Evolutionary conservation across 2,113 vertebrate species (phyloP).

Genomic region (Cottus gobio): DNA sequence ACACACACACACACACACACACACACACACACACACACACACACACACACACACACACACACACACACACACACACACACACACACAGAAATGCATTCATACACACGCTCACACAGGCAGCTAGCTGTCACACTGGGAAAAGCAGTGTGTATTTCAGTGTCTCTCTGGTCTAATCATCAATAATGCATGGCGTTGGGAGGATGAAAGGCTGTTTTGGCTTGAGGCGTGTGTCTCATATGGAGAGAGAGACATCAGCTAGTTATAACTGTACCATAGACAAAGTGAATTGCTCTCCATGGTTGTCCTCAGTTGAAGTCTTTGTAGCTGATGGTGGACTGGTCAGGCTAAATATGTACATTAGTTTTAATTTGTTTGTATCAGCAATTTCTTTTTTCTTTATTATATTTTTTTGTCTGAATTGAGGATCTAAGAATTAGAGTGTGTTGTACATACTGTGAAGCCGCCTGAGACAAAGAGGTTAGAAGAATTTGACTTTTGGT

Average conservation of each 20-base stretch:
- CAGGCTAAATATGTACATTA: neutral
- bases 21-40: conserved; percentile 1
- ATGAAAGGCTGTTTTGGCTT: conserved; percentile 83
- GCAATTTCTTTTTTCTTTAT: neutral
- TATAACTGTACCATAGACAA: conserved; percentile 66
- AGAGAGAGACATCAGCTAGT: conserved; percentile 74
- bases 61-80: neutral
- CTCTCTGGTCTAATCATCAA: conserved; percentile 78
- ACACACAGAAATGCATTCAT: conserved; percentile 4
- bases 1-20: conserved; percentile 10
- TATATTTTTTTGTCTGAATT: neutral
- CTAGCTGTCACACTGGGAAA: conserved; percentile 65
- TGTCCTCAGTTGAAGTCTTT: conserved; percentile 32
- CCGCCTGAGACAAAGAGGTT: neutral
- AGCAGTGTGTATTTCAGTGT: conserved; percentile 71
- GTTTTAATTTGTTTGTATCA: neutral
- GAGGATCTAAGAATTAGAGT: neutral
- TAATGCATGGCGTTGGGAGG: conserved; percentile 78
- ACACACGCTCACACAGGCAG: conserved; percentile 38
- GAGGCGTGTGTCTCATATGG: conserved; percentile 75
- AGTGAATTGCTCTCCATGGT: conserved; percentile 42
- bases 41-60: conserved; percentile 25
- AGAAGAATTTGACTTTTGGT: conserved; percentile 1
- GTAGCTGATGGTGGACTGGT: neutral
- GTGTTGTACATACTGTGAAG: neutral